phyloP scores from a whole-genome alignment of 1,140 invertebrate species.

The Drosophila novamexicana region DNA sequence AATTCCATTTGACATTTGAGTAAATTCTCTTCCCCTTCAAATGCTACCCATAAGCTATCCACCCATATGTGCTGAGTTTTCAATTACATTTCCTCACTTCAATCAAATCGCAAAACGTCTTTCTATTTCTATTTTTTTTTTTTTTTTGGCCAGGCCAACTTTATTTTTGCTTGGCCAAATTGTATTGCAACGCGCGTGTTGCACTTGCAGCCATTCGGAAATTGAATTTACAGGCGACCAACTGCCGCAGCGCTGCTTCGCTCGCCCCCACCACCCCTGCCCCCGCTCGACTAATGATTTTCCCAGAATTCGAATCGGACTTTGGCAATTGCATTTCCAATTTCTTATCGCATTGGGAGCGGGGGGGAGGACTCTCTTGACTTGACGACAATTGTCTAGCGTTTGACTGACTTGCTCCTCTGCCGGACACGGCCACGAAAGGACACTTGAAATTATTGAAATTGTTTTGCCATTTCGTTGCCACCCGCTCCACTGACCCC shows the following conservation, averaged over 20 bases:
- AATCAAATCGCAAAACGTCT: constrained; percentile 64
- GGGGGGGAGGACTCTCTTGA: constrained; percentile 35
- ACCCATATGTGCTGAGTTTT: constrained; percentile 64
- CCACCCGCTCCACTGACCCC: not conserved
- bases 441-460: constrained; percentile 80
- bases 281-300: constrained; percentile 42
- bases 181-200: constrained; percentile 71
- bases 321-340: constrained; percentile 65
- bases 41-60: not conserved
- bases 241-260: constrained; percentile 5
- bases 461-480: constrained; percentile 74
- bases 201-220: constrained; percentile 72
- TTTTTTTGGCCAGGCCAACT: constrained; percentile 27
- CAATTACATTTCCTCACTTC: constrained; percentile 78
- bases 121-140: constrained; percentile 22
- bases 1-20: constrained; percentile 22
- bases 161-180: constrained; percentile 26
- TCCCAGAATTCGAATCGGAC: constrained; percentile 33
- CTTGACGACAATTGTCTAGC: constrained; percentile 68
- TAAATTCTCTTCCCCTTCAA: not conserved
- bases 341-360: constrained; percentile 56
- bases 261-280: not conserved
- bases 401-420: constrained; percentile 49
- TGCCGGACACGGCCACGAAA: constrained; percentile 45
- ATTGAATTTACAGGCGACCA: constrained; percentile 72